Conservation (phyloP, 2,113 vertebrate species). For the Rattus rattus region DNA sequence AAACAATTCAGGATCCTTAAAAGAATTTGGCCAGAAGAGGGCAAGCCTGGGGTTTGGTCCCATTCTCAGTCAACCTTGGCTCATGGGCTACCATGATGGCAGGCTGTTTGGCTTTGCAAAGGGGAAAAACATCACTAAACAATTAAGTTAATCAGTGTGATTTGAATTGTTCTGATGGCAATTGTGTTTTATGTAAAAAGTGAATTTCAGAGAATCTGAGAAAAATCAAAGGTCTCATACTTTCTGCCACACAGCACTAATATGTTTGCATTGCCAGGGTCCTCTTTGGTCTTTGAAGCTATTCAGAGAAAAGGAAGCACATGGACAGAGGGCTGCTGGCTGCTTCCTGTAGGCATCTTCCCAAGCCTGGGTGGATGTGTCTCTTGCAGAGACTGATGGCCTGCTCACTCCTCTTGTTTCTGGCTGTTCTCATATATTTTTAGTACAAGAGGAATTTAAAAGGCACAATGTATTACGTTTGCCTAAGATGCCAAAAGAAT, state of each 20-base stretch:
- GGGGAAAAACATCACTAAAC: background rate
- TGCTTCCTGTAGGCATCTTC: background rate
- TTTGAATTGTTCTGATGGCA: background rate
- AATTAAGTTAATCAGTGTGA: background rate
- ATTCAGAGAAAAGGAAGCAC: background rate
- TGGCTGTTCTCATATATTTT: background rate
- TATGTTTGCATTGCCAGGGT: background rate
- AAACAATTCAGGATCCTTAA: background rate
- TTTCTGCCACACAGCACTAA: too few species aligned
- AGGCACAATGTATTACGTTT: background rate
- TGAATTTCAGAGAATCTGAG: background rate
- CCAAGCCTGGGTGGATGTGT: rapidly evolving
- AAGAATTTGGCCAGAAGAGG: rapidly evolving
- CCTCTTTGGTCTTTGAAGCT: background rate
- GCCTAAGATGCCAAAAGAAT: rapidly evolving
- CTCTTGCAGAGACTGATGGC: rapidly evolving
- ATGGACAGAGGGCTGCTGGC: background rate
- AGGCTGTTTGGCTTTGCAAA: background rate
- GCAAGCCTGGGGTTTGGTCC: rapidly evolving
- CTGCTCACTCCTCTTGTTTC: background rate
- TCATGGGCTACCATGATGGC: background rate
- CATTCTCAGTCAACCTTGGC: background rate
- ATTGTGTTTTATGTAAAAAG: background rate
- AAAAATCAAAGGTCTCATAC: background rate
- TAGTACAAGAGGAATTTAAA: background rate